Base-by-base conservation (phyloP, 92 coral and sea anemone genomes). In the Plumapathes pennacea region DNA sequence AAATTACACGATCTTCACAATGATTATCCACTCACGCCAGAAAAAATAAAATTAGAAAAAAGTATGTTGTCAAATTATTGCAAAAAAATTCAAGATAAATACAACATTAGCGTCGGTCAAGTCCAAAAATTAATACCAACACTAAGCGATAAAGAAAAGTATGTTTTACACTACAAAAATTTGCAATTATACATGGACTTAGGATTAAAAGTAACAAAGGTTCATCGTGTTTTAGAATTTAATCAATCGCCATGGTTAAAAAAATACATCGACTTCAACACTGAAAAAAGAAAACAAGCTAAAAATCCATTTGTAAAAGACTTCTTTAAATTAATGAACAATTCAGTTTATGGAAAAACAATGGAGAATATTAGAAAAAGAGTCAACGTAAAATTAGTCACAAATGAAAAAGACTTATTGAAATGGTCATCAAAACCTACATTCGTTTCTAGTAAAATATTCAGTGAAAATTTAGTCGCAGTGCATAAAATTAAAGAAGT, bases 221-320 rank as follows among this genome's bases (percentile, higher is more conserved):
- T 62, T 0, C 65, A 73, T 22, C 11, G 80, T 22, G 64, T 52
- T 0, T 13, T 61, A 6, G 27, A 18, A 23, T 73, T 73, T 22
- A 22, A 52, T 19, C 72, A 73, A 14, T 47, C 57, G 4, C 20
- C 72, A 8, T 73, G 80, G 72, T n/a, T 73, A 10, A 62, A 44
- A 8, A 0, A 51, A 21, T 62, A 54, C 10, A 73, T 72, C 27
- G 71, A 62, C 18, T 49, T 72, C 46, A 72, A 72, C 25, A 51
- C 72, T 0, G 41, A 27, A 15, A 72, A 72, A 17, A 39, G 62
- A 10, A 60, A 28, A 4, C 9, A 37, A 20, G 62, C 72, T 27
- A 34, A 55, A 20, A 44, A 61, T 17, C 31, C 21, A 2, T 44
- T 46, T 30, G 56, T 42, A 44, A 66, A 74, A 26, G 55, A 73